phyloP scores from a whole-genome alignment of 2,888 invertebrate species.

The Hydriomena furcata region DNA sequence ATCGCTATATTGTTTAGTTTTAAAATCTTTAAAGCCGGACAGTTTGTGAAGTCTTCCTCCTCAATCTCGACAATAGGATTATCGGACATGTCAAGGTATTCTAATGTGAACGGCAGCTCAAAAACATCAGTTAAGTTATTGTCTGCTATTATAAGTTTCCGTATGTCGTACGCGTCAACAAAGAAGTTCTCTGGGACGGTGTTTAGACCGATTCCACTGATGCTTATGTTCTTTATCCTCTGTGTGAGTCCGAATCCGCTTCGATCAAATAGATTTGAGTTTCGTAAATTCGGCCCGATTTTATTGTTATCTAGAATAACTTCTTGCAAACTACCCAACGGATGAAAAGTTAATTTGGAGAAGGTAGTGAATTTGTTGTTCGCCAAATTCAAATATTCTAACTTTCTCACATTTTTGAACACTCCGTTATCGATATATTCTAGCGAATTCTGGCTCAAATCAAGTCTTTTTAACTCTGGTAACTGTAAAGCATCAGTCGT shows the following conservation, averaged over 20 bases:
- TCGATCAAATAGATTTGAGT: constrained; percentile 63
- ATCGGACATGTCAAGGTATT: constrained; percentile 85
- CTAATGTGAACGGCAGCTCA: constrained; percentile 79
- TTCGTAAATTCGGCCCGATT: constrained; percentile 59
- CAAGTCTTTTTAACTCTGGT: constrained; percentile 60
- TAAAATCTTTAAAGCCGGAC: constrained; percentile 79
- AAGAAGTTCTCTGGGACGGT: constrained; percentile 68
- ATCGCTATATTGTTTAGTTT: constrained; percentile 83
- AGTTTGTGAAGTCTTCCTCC: constrained; percentile 72
- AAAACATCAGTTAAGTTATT: constrained; percentile 83
- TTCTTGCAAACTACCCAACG: constrained; percentile 61
- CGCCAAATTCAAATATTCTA: constrained; percentile 70
- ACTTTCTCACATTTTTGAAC: constrained; percentile 61
- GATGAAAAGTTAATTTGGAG: constrained; percentile 64
- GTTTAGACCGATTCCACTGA: constrained; percentile 58
- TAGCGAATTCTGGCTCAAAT: constrained; percentile 69
- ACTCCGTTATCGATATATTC: constrained; percentile 60
- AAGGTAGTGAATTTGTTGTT: constrained; percentile 70
- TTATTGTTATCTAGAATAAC: constrained; percentile 72
- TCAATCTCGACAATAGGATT: constrained; percentile 80
- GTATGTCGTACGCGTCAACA: constrained; percentile 69
- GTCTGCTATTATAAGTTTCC: constrained; percentile 70
- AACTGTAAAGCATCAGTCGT: constrained; percentile 52
- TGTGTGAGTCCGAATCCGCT: constrained; percentile 65
- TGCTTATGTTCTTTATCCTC: constrained; percentile 59